Base-by-base conservation (phyloP, 2,888 invertebrate species). In the Synanthedon myopaeformis region DNA sequence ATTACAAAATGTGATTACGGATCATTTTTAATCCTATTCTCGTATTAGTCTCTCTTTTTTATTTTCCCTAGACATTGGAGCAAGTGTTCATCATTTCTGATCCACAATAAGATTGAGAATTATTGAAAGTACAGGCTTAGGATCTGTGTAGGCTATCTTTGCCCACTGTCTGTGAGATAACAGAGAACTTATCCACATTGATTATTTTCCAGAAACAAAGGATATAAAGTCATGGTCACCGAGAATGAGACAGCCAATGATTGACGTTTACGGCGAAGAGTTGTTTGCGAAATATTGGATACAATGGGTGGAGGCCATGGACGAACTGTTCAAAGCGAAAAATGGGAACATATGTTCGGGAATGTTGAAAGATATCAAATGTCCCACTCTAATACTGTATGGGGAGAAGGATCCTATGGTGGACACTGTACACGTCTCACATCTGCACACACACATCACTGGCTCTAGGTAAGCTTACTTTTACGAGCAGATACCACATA, bases 361-460 rank as follows among this genome's bases (percentile, higher is more conserved):
- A 3, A 73, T 89, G 41, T 68, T 96, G 45, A 73, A 88, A 3
- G 82, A 91, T 51, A 92, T 96, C 17, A 84, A 85, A 53, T 93
- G 93, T 59, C 93, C 94, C 0, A 94, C 95, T 0, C 89, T 95
- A 17, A 92, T 97, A 61, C 68, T 97, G 50, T 95, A 96, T 68
- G 97, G 97, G 0, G 89, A 90, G 59, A 94, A 94, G 70, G 97
- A 97, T 79, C 90, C 92, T 0, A 83, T 96, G 80, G 91, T 97
- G 2, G 90, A 92, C 1, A 70, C 82, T 17, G 91, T 92, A 57
- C 97, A 97, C 82, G 90, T 93, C 0, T 86, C 91, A 1, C 93
- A 92, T 79, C 80, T 97, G 17, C 86, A 90, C 52, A 83, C 91
- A 12, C 86, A 93, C 63, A 94, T 96, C 53, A 76, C 81, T 56